Evolutionary conservation across 2,888 invertebrate species (phyloP).

Genomic region (Julus scandinavius): DNA sequence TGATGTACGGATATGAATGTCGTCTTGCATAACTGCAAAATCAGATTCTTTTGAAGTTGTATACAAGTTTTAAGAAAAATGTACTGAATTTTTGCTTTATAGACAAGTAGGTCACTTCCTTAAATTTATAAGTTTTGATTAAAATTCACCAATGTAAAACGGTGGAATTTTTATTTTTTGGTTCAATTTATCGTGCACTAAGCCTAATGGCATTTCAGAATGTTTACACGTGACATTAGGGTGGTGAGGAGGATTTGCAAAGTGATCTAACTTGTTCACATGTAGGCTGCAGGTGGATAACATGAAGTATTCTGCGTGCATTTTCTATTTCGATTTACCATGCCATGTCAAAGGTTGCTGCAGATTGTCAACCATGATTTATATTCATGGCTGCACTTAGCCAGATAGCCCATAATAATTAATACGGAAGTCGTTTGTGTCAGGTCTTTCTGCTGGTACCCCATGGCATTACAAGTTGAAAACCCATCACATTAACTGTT

Average conservation of each 20-base stretch:
- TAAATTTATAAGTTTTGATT: not conserved
- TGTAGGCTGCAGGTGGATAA: not conserved
- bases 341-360: slow-evolving; percentile 6
- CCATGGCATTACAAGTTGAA: slow-evolving; percentile 21
- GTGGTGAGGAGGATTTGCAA: not conserved
- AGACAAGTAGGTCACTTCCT: not conserved
- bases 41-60: too few species aligned
- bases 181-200: not conserved
- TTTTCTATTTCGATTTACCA: not conserved
- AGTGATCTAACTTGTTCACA: not conserved
- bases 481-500: not conserved
- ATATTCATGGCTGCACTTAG: slow-evolving; percentile 24
- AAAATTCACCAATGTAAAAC: not conserved
- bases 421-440: slow-evolving; percentile 33
- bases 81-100: not conserved
- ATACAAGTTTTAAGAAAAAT: too few species aligned
- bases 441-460: slow-evolving; percentile 18
- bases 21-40: too few species aligned
- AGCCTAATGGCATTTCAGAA: not conserved
- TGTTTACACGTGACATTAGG: not conserved
- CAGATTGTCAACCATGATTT: slow-evolving; percentile 14
- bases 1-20: not conserved
- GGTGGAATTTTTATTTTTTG: too few species aligned
- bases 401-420: not conserved
- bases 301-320: not conserved